Base-by-base conservation (phyloP, 2,888 invertebrate species). In the Drosophila recens region DNA sequence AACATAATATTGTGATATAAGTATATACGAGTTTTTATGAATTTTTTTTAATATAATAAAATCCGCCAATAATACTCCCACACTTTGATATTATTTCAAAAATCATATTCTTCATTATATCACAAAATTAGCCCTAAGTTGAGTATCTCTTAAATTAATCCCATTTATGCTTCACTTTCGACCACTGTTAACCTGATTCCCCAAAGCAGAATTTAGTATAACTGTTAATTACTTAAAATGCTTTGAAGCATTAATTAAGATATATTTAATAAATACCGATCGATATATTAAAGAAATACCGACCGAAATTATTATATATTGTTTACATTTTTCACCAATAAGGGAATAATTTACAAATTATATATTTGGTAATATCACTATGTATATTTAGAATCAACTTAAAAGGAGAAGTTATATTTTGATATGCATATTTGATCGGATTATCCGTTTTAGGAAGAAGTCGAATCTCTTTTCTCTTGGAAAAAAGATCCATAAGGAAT, bases 31-130 rank as follows among this genome's bases (percentile, higher is more conserved):
- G 23, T 23, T 23, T 42, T 36, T 9, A n/a, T 42, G 17, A 36
- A 20, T 45, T 17, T 30, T 38, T 46, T 46, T 17, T 48, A 23
- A 15, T 40, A 42, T 53, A 48, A 20, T 42, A 53, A 66, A 48
- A 48, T 36, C n/a, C 59, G 38, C 58, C n/a, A 34, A 40, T 54
- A 54, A 54, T 42, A 57, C 17, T 23, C 15, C 13, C 1, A 33
- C 34, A 5, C 43, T 10, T 2, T 20, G 23, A 4, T 10, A 15
- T 11, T 10, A 20, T 46, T 56, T 13, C 27, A 6, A 13, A 11
- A 27, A 15, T 42, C 23, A 15, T 11, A 27, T 23, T 11, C 42
- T 9, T 52, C 10, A n/a, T 20, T 9, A 43, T n/a, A 43, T 43
- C 49, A 34, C 1, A 27, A 27, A 27, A 27, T 6, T 6, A 5